Base-by-base conservation (phyloP, 1,140 invertebrate genomes). In the Daktulosphaira vitifoliae region DNA sequence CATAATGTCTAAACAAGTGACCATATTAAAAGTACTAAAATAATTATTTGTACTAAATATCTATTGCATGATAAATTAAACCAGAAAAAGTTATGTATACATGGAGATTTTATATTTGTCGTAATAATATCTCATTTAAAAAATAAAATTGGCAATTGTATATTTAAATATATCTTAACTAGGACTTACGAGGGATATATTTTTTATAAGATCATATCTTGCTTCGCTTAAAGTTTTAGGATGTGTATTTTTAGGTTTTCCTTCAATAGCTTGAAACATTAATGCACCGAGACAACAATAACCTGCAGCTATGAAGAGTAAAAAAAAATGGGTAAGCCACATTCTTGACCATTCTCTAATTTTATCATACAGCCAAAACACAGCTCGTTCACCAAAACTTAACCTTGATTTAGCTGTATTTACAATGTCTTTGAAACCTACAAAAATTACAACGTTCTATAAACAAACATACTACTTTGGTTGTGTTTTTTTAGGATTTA, bases 321-420 rank as follows among this genome's bases (percentile, higher is more conserved):
- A 79, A 74, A 92, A 90, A 37, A 90, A 81, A 76, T 93, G 90
- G 8, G 89, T 91, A 73, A 92, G 91, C 88, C 89, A 92, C 67
- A 82, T 82, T 70, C 82, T 84, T 1, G 88, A 91, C 79, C 84
- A 84, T 13, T 80, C 76, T 72, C 84, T 84, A 71, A 80, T 77
- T 76, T 87, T 90, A 67, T 84, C 83, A 71, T 89, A 88, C 50
- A 88, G 74, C 81, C 86, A 89, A 71, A 84, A 87, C 0, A 85
- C 85, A 66, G 81, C 81, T 72, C 89, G 90, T 74, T 91, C 88
- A 16, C 89, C 89, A 23, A 84, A 81, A 73, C 86, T 88, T 65
- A 91, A 75, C 20, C 88, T 87, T 8, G 85, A 84, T 71, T 87
- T 89, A 7, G 82, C 82, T 3, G 80, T 81, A 59, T 79, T 80